phyloP scores from a whole-genome alignment of 1,140 invertebrate species.

The Zaprionus tsacasi region DNA sequence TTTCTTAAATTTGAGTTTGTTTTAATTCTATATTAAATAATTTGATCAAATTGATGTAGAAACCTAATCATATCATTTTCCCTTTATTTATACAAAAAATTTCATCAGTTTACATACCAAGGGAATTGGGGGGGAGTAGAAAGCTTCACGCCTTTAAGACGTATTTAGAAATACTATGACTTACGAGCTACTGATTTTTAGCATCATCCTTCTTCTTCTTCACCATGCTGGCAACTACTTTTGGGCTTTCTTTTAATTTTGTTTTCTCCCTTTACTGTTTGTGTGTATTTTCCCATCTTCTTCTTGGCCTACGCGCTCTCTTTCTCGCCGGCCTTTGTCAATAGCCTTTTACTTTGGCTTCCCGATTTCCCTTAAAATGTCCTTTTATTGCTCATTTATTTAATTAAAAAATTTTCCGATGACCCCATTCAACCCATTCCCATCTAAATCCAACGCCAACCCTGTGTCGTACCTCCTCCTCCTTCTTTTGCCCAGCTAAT shows the following conservation, averaged over 20 bases:
- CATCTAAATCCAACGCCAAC: not conserved
- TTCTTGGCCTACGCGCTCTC: not conserved
- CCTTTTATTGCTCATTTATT: slow-evolving; percentile 5
- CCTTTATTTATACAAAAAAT: too few species aligned
- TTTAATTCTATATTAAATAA: too few species aligned
- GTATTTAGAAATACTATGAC: not conserved
- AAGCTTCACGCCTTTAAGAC: too few species aligned
- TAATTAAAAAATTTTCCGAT: slow-evolving; percentile 4
- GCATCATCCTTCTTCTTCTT: not conserved
- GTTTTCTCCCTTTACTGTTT: not conserved
- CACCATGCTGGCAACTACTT: not conserved
- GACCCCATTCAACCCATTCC: not conserved
- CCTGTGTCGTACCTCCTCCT: not conserved
- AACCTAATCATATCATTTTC: too few species aligned
- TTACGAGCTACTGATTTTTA: not conserved
- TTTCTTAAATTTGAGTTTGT: too few species aligned
- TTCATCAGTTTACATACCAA: too few species aligned
- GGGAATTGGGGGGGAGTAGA: too few species aligned
- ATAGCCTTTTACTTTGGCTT: slow-evolving; percentile 3
- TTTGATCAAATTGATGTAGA: too few species aligned
- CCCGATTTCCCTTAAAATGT: not conserved
- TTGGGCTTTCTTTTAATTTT: slow-evolving; percentile 5
- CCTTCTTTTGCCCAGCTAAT: not conserved
- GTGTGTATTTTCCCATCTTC: not conserved
- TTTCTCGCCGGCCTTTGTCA: not conserved